A percentile compares a stretch with the other conserved stretches of the same genome.
Evolutionary conservation across 1,140 invertebrate genomes (phyloP).

Genomic region (Pygmarrhopalites habei): DNA sequence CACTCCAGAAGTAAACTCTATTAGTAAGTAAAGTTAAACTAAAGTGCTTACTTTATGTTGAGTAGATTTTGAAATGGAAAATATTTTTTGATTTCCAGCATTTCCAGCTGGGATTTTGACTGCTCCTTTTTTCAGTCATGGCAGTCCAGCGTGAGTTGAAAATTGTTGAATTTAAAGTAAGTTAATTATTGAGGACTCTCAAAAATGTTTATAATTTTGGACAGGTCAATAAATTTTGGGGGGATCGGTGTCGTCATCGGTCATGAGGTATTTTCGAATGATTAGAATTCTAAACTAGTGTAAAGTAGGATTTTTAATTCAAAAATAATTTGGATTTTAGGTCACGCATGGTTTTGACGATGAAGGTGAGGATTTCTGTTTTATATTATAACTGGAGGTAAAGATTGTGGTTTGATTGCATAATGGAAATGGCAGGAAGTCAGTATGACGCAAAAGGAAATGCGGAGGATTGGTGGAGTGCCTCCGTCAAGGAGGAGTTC

Average conservation of each 20-base stretch:
- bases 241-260: constrained; percentile 41
- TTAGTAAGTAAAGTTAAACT: constrained; percentile 46
- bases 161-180: not conserved
- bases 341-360: constrained; percentile 37
- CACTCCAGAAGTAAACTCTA: constrained; percentile 50
- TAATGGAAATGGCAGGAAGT: constrained; percentile 44
- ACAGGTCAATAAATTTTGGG: constrained; percentile 26
- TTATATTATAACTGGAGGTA: not conserved
- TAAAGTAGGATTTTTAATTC: no score
- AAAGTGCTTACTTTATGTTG: no score
- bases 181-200: not conserved
- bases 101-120: no score
- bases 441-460: constrained; percentile 59
- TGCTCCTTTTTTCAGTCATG: no score
- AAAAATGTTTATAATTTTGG: not conserved
- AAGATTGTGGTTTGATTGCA: not conserved
- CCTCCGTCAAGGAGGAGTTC: constrained; percentile 52
- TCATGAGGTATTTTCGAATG: constrained; percentile 40
- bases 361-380: constrained; percentile 1
- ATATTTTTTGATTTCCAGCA: no score
- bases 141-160: no score
- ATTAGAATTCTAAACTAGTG: no score
- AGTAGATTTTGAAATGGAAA: not conserved
- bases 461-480: constrained; percentile 57
- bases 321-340: no score